Evolutionary conservation across 2,797 vertebrate species (phyloP), one percentile per base, ranked within the genome.

Genomic region (Sebastiscus tertius): DNA sequence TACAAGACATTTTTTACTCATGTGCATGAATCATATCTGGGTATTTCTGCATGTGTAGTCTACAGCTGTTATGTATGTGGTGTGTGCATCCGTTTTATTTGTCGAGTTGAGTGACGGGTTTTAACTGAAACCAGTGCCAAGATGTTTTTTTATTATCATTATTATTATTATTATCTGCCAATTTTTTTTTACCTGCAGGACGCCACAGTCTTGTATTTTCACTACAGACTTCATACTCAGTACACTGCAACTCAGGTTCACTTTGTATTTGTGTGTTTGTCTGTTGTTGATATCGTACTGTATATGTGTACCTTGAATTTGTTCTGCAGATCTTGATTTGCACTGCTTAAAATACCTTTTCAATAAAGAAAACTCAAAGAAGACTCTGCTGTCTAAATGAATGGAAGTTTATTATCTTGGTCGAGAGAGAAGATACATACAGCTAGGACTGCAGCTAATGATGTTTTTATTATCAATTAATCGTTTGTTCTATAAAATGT

Each of bases 201-300:
- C 6, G 13, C 52, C n/a, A 27, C 24, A 66, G 39, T 78, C 70
- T 71, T 64, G 68, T 61, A 5, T 79, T 68, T 55, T 46, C 39
- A 66, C 34, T 72, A 49, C 69, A 79, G 24, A 65, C 49, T 60
- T 81, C 68, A 75, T 34, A 72, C 66, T 84, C 77, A 83, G 24
- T 84, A 64, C 70, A 81, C 65, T 84, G 79, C 62, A 79, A 75
- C 93, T 94, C 94, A 95, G 93, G 94, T 90, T 92, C 58, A 87
- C 84, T 74, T 84, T 89, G 63, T 85, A 79, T 89, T 74, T 82
- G 77, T 87, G 56, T 79, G 22, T 86, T 77, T 87, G 76, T 87
- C 36, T 88, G 70, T 75, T 85, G 73, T 88, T 82, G 31, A 72
- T 83, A 75, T 81, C 81, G 79, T 93, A 80, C 86, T 93, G 83